phyloP scores from a whole-genome alignment of 1,140 invertebrate species.

The Drosophila busckii region DNA sequence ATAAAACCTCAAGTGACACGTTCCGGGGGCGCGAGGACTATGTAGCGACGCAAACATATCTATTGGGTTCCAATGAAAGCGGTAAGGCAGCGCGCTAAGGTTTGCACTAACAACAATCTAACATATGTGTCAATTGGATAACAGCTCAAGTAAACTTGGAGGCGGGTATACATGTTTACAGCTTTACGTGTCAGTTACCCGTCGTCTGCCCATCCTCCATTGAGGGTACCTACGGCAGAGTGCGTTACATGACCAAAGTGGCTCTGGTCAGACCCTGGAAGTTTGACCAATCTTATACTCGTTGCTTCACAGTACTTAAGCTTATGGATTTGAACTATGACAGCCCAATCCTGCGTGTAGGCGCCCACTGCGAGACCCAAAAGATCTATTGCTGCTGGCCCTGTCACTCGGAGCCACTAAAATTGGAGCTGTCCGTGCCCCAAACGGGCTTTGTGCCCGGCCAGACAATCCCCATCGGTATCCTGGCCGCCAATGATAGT shows the following conservation, averaged over 20 bases:
- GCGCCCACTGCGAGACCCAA: slow-evolving; percentile 39
- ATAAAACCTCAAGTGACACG: background rate
- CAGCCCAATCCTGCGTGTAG: slow-evolving; percentile 51
- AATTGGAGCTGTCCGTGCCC: slow-evolving; percentile 37
- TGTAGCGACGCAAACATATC: slow-evolving; percentile 57
- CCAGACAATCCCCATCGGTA: slow-evolving; percentile 37
- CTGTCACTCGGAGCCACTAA: slow-evolving; percentile 47
- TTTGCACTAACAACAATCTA: slow-evolving; percentile 68
- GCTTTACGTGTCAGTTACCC: slow-evolving; percentile 81
- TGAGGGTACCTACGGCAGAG: slow-evolving; percentile 84
- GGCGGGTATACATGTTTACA: slow-evolving; percentile 81
- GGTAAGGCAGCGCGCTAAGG: slow-evolving; percentile 15
- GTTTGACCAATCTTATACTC: slow-evolving; percentile 85
- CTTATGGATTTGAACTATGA: slow-evolving; percentile 85
- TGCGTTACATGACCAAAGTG: slow-evolving; percentile 85
- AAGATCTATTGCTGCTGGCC: slow-evolving; percentile 59
- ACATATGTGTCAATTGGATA: slow-evolving; percentile 82
- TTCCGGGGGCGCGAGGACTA: slow-evolving; percentile 66
- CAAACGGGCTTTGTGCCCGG: slow-evolving; percentile 64
- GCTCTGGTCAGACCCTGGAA: slow-evolving; percentile 86
- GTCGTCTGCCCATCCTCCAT: slow-evolving; percentile 84
- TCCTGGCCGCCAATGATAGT: slow-evolving; percentile 55
- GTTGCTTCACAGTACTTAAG: slow-evolving; percentile 85
- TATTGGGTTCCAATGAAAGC: slow-evolving; percentile 57
- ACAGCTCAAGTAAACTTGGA: slow-evolving; percentile 50